Evolutionary conservation across 2,797 vertebrate genomes (phyloP), one percentile per base, ranked within the genome.

Genomic region (Danio aesculapii): DNA sequence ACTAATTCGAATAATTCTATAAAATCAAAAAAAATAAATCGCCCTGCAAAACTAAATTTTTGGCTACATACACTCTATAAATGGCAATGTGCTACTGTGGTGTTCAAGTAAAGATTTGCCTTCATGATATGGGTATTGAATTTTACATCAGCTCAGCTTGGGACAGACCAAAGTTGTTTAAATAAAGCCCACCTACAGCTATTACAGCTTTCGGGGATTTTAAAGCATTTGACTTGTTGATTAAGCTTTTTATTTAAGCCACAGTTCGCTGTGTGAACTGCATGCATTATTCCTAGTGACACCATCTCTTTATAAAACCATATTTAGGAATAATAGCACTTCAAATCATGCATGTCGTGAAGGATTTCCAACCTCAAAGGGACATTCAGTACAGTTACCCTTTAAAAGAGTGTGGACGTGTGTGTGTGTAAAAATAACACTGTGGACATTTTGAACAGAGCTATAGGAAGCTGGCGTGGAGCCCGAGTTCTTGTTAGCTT

Each of bases 401-500:
- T 72, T 69, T 84, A 77, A 66, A 75, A 49, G n/a, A n/a, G n/a
- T n/a, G n/a, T n/a, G n/a, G n/a, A n/a, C n/a, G n/a, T 30, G 30
- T 30, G 30, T 30, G 30, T 30, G 30, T 30, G 30, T 30, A 30
- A 30, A 30, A 30, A 30, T 30, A 30, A 30, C 30, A 77, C 70
- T 50, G 73, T 55, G 76, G 75, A 77, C 79, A 68, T 82, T 68
- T 81, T 70, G 52, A 75, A 79, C 52, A 17, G 14, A 82, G 79
- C 75, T 49, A 75, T 75, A 79, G 78, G 87, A 90, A 89, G 86
- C 83, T 87, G 79, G 83, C 81, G 76, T 82, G 86, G 90, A 90
- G 91, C 90, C 86, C 63, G 70, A 73, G 79, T 86, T 88, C 86
- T 87, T 75, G 87, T 91, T 88, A 85, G 84, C 81, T 57, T 79